These are phyloP conservation scores for Phlogophora meticulosa DNA, from an alignment of 2,888 invertebrate species.

Conservation along the genomic window DNA sequence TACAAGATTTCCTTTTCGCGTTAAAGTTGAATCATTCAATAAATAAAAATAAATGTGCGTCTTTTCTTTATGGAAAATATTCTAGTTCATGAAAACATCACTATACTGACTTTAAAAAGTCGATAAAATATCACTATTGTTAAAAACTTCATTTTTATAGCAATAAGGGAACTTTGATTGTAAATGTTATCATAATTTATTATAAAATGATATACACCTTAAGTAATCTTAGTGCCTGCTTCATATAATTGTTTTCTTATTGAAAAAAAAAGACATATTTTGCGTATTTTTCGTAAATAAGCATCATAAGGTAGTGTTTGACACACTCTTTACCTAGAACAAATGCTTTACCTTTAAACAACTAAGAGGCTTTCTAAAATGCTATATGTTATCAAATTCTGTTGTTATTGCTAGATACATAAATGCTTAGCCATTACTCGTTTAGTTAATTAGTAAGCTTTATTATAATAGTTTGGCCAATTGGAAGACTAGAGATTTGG, in stretches of 20 bases:
- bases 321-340: constrained; percentile 74
- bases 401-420: constrained; percentile 90
- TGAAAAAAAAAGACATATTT: constrained; percentile 88
- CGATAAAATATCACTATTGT: constrained; percentile 76
- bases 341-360: constrained; percentile 80
- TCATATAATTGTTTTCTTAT: constrained; percentile 84
- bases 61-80: constrained; percentile 67
- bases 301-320: constrained; percentile 78
- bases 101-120: constrained; percentile 69
- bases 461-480: constrained; percentile 87
- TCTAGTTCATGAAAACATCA: constrained; percentile 82
- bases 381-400: constrained; percentile 89
- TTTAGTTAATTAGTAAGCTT: constrained; percentile 89
- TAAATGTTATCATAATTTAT: constrained; percentile 90
- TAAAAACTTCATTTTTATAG: constrained; percentile 84
- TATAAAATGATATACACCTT: constrained; percentile 87
- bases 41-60: constrained; percentile 59
- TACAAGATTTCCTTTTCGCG: constrained; percentile 24
- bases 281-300: constrained; percentile 79
- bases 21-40: constrained; percentile 62
- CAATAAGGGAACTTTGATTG: constrained; percentile 84
- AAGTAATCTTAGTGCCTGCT: constrained; percentile 91
- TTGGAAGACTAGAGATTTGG: constrained; percentile 91
- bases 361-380: constrained; percentile 89
- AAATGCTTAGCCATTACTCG: constrained; percentile 89